phyloP scores from a whole-genome alignment of 2,888 invertebrate genomes.

The Myopa testacea region DNA sequence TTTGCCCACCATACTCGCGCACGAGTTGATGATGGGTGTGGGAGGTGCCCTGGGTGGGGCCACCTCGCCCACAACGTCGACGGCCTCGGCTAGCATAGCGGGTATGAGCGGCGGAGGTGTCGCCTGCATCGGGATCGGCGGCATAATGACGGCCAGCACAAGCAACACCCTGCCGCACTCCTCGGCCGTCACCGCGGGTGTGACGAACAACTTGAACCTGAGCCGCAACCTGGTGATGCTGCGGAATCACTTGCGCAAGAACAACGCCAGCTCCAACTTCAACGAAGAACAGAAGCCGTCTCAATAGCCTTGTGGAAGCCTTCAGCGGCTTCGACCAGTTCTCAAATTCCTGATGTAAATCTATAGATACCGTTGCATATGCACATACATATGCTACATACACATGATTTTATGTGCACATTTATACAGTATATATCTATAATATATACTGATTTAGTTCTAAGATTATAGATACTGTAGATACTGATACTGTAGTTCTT shows the following conservation, averaged over 20 bases:
- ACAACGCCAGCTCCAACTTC: slow-evolving; percentile 54
- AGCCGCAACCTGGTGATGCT: slow-evolving; percentile 67
- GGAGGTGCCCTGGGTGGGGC: slow-evolving; percentile 53
- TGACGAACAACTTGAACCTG: slow-evolving; percentile 61
- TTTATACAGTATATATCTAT: not conserved
- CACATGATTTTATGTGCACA: slow-evolving; percentile 19
- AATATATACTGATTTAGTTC: too few relatives aligned
- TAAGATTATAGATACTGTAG: too few relatives aligned
- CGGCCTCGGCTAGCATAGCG: slow-evolving; percentile 54
- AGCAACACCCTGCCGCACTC: slow-evolving; percentile 65
- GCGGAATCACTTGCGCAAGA: slow-evolving; percentile 66
- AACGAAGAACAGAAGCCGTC: slow-evolving; percentile 57
- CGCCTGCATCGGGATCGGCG: slow-evolving; percentile 36
- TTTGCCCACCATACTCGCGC: slow-evolving; percentile 68
- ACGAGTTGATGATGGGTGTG: slow-evolving; percentile 63
- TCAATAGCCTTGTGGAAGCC: slow-evolving; percentile 58
- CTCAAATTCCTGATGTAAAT: slow-evolving; percentile 28
- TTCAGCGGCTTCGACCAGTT: slow-evolving; percentile 24
- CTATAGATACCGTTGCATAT: slow-evolving; percentile 18
- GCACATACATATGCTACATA: slow-evolving; percentile 33
- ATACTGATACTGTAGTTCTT: not conserved
- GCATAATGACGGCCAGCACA: slow-evolving; percentile 50
- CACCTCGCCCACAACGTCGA: slow-evolving; percentile 60
- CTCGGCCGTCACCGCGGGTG: slow-evolving; percentile 44
- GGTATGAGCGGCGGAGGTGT: slow-evolving; percentile 43